phyloP scores from a whole-genome alignment of 2,797 vertebrate species.

The Hafferia zeledoni region DNA sequence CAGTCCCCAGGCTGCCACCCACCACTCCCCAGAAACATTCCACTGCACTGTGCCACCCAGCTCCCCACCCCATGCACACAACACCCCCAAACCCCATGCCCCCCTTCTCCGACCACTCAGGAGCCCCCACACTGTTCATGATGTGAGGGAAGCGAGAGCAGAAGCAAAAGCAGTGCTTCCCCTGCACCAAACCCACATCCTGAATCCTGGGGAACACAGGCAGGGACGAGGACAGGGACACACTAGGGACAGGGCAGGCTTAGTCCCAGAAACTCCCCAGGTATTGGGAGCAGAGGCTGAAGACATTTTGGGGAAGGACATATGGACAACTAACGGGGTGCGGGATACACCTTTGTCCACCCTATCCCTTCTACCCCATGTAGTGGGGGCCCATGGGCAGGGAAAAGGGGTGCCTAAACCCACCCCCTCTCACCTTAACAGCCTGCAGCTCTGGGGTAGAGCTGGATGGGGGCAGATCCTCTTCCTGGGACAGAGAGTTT shows the following conservation, averaged over 20 bases:
- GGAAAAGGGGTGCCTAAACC: neutral
- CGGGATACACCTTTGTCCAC: neutral
- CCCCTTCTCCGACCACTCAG: neutral
- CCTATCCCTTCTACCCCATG: neutral
- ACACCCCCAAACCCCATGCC: rapidly evolving
- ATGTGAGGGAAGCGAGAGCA: conserved; percentile 38
- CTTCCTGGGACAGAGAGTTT: neutral
- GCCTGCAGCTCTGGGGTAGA: neutral
- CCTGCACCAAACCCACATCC: neutral
- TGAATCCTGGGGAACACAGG: neutral
- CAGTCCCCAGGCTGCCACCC: neutral
- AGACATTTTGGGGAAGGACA: neutral
- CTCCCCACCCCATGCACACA: neutral
- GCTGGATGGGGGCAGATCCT: rapidly evolving
- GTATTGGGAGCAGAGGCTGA: neutral
- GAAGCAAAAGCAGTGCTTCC: conserved; percentile 30
- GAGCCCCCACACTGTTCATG: rapidly evolving
- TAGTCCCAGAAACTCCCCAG: neutral
- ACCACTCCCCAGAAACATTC: neutral
- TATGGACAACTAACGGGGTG: neutral
- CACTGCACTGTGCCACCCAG: rapidly evolving
- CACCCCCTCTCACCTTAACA: neutral
- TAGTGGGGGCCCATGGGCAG: neutral
- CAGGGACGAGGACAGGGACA: neutral
- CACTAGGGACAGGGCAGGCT: rapidly evolving